Evolutionary conservation across 2,797 vertebrate species (phyloP).

Genomic region (Clarias laeviceps): DNA sequence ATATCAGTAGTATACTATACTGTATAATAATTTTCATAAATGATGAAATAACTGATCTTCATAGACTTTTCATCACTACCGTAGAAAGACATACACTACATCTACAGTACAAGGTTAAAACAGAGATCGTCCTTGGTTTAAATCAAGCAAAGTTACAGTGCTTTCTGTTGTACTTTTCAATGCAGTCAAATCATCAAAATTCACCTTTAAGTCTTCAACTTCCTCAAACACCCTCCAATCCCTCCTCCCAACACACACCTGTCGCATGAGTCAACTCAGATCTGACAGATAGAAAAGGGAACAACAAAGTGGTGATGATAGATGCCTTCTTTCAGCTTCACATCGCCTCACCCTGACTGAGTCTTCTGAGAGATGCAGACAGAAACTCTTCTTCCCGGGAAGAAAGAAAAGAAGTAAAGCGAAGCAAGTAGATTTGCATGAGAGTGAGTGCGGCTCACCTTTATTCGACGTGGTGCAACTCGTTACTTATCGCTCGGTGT

Average conservation of each 20-base stretch:
- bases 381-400: constrained; percentile 23
- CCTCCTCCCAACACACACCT: constrained; percentile 12
- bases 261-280: constrained; percentile 58
- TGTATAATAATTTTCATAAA: background rate
- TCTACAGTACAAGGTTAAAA: background rate
- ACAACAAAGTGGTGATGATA: constrained; percentile 59
- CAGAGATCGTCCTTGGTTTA: background rate
- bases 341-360: constrained; percentile 62
- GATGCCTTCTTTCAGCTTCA: constrained; percentile 65
- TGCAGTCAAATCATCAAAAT: background rate
- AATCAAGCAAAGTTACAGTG: constrained; percentile 7
- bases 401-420: constrained; percentile 55
- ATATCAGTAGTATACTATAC: too few species aligned
- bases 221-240: background rate
- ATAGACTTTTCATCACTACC: background rate
- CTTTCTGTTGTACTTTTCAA: constrained; percentile 2
- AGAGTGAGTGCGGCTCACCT: constrained; percentile 69
- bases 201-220: background rate
- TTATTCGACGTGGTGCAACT: constrained; percentile 62
- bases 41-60: background rate
- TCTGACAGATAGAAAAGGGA: constrained; percentile 51
- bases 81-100: background rate
- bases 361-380: constrained; percentile 61
- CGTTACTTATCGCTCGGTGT: constrained; percentile 4
- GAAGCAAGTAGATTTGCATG: constrained; percentile 69